A percentile compares a stretch with the other conserved stretches of the same genome.
Conservation (phyloP, 2,797 vertebrate genomes). For the Ispidina picta region DNA sequence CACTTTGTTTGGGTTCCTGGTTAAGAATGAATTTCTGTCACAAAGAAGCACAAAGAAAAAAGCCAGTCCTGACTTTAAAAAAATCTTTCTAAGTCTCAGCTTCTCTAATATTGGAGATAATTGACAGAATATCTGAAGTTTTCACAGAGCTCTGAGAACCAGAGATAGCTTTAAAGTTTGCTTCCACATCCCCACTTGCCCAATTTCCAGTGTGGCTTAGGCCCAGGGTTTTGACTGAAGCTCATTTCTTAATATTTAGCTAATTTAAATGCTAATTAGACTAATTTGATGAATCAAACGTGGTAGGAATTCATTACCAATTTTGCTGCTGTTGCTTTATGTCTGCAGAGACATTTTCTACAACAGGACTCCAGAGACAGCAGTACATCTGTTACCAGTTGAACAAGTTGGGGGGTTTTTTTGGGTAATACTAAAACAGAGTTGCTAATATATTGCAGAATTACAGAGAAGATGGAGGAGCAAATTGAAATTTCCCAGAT, state of each 20-base stretch:
- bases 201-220: not conserved
- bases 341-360: slow-evolving; percentile 58
- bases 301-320: slow-evolving; percentile 53
- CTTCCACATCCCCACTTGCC: not conserved
- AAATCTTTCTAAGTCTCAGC: not conserved
- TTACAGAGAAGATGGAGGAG: not conserved
- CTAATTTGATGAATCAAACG: slow-evolving; percentile 57
- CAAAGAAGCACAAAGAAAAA: not conserved
- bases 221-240: slow-evolving; percentile 33
- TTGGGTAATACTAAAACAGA: not conserved
- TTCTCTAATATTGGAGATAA: not conserved
- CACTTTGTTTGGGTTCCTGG: fast-evolving
- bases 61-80: not conserved
- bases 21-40: not conserved
- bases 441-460: not conserved
- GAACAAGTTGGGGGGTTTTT: not conserved
- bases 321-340: slow-evolving; percentile 15
- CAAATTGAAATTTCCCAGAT: not conserved
- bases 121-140: not conserved
- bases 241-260: slow-evolving; percentile 51
- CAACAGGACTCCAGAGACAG: slow-evolving; percentile 35
- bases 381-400: slow-evolving; percentile 42
- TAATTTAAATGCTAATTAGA: slow-evolving; percentile 73
- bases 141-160: not conserved
- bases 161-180: slow-evolving; percentile 31